These are phyloP conservation scores for Symphodus melops DNA, from an alignment of 2,113 vertebrate species.

Conservation along the genomic window DNA sequence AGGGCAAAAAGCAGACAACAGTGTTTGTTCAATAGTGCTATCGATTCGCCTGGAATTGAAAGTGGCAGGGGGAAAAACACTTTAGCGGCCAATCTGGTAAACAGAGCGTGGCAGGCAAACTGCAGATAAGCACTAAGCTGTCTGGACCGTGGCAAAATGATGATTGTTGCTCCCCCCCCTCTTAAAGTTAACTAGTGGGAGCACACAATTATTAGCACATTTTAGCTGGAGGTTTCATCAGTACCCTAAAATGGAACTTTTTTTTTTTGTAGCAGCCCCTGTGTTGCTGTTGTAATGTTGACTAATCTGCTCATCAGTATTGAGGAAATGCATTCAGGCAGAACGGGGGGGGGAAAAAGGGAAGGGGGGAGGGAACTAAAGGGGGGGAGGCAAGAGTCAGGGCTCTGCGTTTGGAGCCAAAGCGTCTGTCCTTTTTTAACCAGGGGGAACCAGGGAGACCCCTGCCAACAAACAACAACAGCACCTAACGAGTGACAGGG, in stretches of 20 bases:
- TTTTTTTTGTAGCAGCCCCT: slow-evolving; percentile 33
- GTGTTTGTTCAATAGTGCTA: slow-evolving; percentile 70
- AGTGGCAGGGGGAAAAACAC: slow-evolving; percentile 62
- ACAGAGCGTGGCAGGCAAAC: slow-evolving; percentile 68
- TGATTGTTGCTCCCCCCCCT: slow-evolving; percentile 51
- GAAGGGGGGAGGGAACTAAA: slow-evolving; percentile 36
- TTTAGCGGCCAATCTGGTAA: slow-evolving; percentile 67
- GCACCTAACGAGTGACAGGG: slow-evolving; percentile 63
- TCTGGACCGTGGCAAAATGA: slow-evolving; percentile 59
- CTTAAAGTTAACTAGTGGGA: slow-evolving; percentile 38
- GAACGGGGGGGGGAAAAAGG: slow-evolving; percentile 1
- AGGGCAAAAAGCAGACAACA: slow-evolving; percentile 56
- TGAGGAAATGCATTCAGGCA: slow-evolving; percentile 65
- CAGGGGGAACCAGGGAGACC: slow-evolving; percentile 62
- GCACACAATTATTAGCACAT: slow-evolving; percentile 41
- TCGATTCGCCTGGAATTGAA: slow-evolving; percentile 72
- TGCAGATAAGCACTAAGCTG: slow-evolving; percentile 70
- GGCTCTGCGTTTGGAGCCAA: slow-evolving; percentile 67
- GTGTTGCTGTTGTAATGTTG: slow-evolving; percentile 38
- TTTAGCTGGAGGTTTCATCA: slow-evolving; percentile 59
- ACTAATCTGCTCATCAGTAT: slow-evolving; percentile 73
- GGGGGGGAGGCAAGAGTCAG: slow-evolving; percentile 41
- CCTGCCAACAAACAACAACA: slow-evolving; percentile 76
- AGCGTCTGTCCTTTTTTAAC: slow-evolving; percentile 72
- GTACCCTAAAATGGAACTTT: slow-evolving; percentile 42